These are phyloP conservation scores for Nezara viridula DNA, from an alignment of 2,888 invertebrate species.

Conservation along the genomic window DNA sequence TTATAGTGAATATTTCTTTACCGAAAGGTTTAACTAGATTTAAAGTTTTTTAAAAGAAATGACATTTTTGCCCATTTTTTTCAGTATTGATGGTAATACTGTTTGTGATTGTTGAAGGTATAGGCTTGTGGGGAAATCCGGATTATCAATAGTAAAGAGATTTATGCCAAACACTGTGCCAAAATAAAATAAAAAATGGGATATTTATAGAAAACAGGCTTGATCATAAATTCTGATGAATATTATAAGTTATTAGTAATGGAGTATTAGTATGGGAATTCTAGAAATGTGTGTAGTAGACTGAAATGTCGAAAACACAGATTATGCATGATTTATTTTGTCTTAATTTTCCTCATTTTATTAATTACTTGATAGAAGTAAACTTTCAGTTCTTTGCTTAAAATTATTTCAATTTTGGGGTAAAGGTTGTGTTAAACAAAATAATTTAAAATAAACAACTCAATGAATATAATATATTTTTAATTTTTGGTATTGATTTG, in stretches of 20 bases:
- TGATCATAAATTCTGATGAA: conserved; percentile 58
- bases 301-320: conserved; percentile 55
- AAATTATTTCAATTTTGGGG: conserved; percentile 47
- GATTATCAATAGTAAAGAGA: conserved; percentile 54
- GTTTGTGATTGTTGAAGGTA: conserved; percentile 51
- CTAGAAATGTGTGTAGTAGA: conserved; percentile 58
- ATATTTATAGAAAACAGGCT: conserved; percentile 58
- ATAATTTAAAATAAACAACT: conserved; percentile 47
- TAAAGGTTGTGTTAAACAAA: conserved; percentile 57
- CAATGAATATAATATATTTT: conserved; percentile 59
- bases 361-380: conserved; percentile 4
- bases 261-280: conserved; percentile 54
- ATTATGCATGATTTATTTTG: conserved; percentile 56
- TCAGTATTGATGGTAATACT: conserved; percentile 45
- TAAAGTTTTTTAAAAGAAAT: conserved; percentile 55
- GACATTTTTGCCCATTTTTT: conserved; percentile 55
- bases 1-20: conserved; percentile 59
- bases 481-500: conserved; percentile 61
- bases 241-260: conserved; percentile 59
- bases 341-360: conserved; percentile 2
- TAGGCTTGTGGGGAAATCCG: conserved; percentile 53
- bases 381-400: conserved; percentile 9
- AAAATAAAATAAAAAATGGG: conserved; percentile 56
- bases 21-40: conserved; percentile 54
- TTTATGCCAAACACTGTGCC: conserved; percentile 57